Evolutionary conservation across 2,797 vertebrate species (phyloP).

Genomic region (Poeciliopsis paucimaculata): DNA sequence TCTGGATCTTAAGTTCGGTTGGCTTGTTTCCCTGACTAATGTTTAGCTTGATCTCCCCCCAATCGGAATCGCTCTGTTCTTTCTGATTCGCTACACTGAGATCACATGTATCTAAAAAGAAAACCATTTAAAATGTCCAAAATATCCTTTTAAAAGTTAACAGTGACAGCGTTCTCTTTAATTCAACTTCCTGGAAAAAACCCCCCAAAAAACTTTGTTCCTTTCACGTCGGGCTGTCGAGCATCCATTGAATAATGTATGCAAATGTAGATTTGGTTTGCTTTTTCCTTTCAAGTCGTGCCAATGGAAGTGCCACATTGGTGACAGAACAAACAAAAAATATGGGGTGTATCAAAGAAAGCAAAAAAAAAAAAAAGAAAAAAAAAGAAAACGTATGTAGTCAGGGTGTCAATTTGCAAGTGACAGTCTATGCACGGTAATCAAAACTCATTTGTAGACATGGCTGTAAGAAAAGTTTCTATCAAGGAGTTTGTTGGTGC

Average conservation of each 20-base stretch:
- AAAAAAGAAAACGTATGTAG: slow-evolving; percentile 45
- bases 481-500: slow-evolving; percentile 40
- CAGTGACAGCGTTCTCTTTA: slow-evolving; percentile 26
- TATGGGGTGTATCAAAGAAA: slow-evolving; percentile 65
- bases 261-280: slow-evolving; percentile 64
- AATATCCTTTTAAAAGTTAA: background rate
- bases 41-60: background rate
- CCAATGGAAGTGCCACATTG: slow-evolving; percentile 61
- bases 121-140: background rate
- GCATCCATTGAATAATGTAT: slow-evolving; percentile 55
- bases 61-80: background rate
- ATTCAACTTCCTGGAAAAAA: slow-evolving; percentile 39
- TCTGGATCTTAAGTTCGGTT: background rate
- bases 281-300: slow-evolving; percentile 65
- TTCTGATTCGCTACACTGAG: background rate
- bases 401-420: slow-evolving; percentile 58
- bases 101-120: background rate
- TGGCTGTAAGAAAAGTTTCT: slow-evolving; percentile 41
- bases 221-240: slow-evolving; percentile 23
- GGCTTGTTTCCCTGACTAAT: background rate
- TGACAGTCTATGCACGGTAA: slow-evolving; percentile 48
- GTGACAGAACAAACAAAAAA: slow-evolving; percentile 74
- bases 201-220: slow-evolving; percentile 40
- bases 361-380: slow-evolving; percentile 26
- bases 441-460: slow-evolving; percentile 66